Evolutionary conservation across 1,140 invertebrate genomes (phyloP).

Genomic region (Brachionus manjavacas): DNA sequence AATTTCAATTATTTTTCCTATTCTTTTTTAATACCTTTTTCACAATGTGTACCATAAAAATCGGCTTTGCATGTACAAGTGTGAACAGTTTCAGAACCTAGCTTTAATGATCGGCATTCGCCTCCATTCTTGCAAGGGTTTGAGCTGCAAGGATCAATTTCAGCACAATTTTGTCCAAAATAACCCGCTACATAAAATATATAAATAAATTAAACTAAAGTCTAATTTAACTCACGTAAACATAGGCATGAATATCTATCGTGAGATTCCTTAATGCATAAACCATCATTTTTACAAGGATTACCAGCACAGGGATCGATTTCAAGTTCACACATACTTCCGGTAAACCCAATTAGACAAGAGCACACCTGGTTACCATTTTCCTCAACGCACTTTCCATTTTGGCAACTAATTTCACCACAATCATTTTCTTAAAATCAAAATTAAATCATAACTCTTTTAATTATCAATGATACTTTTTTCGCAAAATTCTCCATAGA

Average conservation of each 20-base stretch:
- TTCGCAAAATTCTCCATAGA: not conserved
- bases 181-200: not conserved
- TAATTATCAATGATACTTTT: not conserved
- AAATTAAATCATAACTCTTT: not conserved
- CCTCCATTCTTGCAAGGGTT: not conserved
- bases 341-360: not conserved
- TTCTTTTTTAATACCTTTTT: not conserved
- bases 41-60: conserved; percentile 22
- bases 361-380: not conserved
- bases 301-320: not conserved
- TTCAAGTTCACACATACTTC: not conserved
- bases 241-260: not conserved
- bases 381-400: not conserved
- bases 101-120: not conserved
- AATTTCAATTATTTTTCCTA: too few relatives aligned
- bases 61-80: not conserved
- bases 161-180: conserved; percentile 2
- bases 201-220: too few relatives aligned
- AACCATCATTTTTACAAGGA: conserved; percentile 14
- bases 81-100: not conserved
- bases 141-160: not conserved
- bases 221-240: not conserved
- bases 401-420: not conserved
- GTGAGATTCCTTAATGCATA: not conserved
- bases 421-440: not conserved